Base-by-base conservation (phyloP, 2,888 invertebrate genomes). In the Dicranocentrus wangi region DNA sequence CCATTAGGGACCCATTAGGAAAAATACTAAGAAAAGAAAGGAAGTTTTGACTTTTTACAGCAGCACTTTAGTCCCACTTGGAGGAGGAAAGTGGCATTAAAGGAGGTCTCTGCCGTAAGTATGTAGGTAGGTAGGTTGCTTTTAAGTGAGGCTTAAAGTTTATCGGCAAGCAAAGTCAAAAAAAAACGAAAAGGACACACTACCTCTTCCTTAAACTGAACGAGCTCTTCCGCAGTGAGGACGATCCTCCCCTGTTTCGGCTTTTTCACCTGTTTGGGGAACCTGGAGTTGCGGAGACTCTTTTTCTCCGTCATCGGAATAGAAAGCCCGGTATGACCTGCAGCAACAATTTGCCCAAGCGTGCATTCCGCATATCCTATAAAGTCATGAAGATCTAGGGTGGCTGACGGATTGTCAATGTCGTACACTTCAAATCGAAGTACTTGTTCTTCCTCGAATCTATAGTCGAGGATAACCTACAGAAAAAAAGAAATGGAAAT, bases 391-490 rank as follows among this genome's bases (percentile, higher is more conserved):
- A 87, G 86, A 47, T 86, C 87, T 17, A 89, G 83, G 70, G 88
- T 87, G 3, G 86, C 70, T 73, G 87, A 87, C 17, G 87, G 86
- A 39, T 87, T 87, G 85, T 90, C 89, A 75, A 89, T 87, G 86
- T 90, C 89, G 86, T 88, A 89, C 0, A 89, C 84, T 82, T 90
- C 90, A 87, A 92, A 90, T 83, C 89, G 88, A 32, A 92, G 87
- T 51, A 89, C 87, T 87, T 92, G 92, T 61, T 90, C 90, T 82
- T 91, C 90, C 87, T 92, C 91, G 88, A 92, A 92, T 79, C 89
- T 89, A 87, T 91, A 92, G 68, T 90, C 89, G 47, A 91, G 85
- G 25, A 89, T 88, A 84, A 92, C 89, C 86, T 90, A 88, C 53
- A 88, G 89, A 60, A 23, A 47, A 47, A 66, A 70, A 28, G 5